Base-by-base conservation (phyloP, 2,113 vertebrate species). In the Balaeniceps rex region DNA sequence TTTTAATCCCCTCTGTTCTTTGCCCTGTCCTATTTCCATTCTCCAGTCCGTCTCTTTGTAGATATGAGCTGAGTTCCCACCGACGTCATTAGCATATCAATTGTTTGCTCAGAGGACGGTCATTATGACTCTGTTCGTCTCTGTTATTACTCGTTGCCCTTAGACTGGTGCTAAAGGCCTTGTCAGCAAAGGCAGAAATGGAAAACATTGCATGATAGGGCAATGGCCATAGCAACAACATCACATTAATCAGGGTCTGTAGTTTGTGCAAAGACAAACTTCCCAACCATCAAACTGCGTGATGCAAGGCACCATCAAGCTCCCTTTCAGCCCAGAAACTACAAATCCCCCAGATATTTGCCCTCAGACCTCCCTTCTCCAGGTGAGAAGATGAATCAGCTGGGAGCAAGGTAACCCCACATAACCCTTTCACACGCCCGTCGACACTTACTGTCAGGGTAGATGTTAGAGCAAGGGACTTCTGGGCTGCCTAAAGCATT, bases 31-130 rank as follows among this genome's bases (percentile, higher is more conserved):
- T 93, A 34, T 92, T 97, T 92, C 92, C 89, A 87, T 93, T 92
- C 85, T 88, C 24, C n/a, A 33, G 42, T 70, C 79, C 18, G 10
- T 84, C 36, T 93, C 82, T 97, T 93, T 95, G 93, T 92, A 96
- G 97, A 94, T 94, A 95, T 5, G 47, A 92, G 90, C 85, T 92
- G 11, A 2, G 7, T 94, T 97, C 94, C 92, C 93, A 95, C 90
- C 79, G 4, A 81, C 55, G 83, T 93, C 96, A 95, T 96, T 97
- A 96, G 76, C 95, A 96, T 96, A 96, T 96, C 96, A 97, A 96
- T 94, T 96, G 94, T 95, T 96, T 96, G 92, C 82, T 82, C 66
- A 54, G 79, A 96, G 68, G 78, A 96, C 58, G 64, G 96, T 96
- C 96, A 95, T 96, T 96, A 95, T 92, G 94, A 96, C 96, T 95